Percentiles rank a stretch among this genome's conserved stretches.
Evolutionary conservation across 92 coral and sea anemone genomes (phyloP).

Genomic region (Galaxea fascicularis): DNA sequence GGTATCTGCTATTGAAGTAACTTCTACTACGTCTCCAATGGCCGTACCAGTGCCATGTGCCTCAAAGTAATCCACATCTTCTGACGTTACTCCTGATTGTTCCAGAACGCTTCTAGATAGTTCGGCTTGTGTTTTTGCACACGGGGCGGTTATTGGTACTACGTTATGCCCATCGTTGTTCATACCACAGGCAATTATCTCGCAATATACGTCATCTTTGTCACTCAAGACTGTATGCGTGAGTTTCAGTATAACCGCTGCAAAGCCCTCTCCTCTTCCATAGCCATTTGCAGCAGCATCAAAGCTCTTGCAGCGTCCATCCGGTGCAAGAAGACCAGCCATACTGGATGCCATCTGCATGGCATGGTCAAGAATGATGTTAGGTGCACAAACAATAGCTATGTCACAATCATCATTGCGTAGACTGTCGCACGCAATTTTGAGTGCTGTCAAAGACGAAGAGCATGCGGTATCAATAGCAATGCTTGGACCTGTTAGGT

Average conservation of each 20-base stretch:
- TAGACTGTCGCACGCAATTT: conserved; percentile 71
- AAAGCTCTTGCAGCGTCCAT: conserved; percentile 88
- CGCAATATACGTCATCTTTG: conserved; percentile 76
- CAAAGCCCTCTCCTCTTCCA: conserved; percentile 94
- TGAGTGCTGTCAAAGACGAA: conserved; percentile 84
- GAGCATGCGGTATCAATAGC: conserved; percentile 92
- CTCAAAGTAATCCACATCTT: conserved; percentile 78
- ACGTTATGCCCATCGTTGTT: conserved; percentile 93
- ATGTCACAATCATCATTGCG: conserved; percentile 71
- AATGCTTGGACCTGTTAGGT: conserved; percentile 86
- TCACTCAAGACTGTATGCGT: conserved; percentile 60
- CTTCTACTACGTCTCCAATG: conserved; percentile 85
- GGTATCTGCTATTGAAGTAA: conserved; percentile 68
- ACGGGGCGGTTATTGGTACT: conserved; percentile 90
- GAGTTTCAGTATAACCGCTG: conserved; percentile 79
- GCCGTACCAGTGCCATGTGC: conserved; percentile 97
- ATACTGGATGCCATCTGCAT: conserved; percentile 70
- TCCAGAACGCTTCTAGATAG: conserved; percentile 62
- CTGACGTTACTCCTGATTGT: conserved; percentile 68
- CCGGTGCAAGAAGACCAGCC: conserved; percentile 86
- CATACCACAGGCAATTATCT: conserved; percentile 84
- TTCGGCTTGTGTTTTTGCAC: conserved; percentile 77
- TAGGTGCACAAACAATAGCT: conserved; percentile 88
- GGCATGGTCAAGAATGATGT: conserved; percentile 57
- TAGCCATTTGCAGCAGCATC: conserved; percentile 93